A percentile compares a stretch with the other conserved stretches of the same genome.
These are phyloP conservation scores for Lamellibrachia luymesi DNA, from an alignment of 1,140 invertebrate species.

Conservation along the genomic window DNA sequence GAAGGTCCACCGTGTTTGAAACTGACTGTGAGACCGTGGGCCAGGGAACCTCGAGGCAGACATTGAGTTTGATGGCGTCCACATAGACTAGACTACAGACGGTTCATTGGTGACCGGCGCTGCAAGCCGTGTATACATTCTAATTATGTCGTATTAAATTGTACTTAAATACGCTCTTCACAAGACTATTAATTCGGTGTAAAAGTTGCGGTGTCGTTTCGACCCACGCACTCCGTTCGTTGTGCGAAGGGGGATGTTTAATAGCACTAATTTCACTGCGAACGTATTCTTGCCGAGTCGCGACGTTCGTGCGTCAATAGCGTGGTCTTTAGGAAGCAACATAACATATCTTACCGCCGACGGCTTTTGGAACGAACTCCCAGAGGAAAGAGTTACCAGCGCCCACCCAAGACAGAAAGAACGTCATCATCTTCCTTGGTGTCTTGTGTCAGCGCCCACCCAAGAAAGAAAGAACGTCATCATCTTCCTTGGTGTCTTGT, in stretches of 20 bases:
- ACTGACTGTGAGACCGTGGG: neutral
- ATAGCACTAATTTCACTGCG: neutral
- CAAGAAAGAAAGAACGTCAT: too few species aligned
- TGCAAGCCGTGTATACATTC: neutral
- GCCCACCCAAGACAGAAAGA: too few species aligned
- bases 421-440: too few species aligned
- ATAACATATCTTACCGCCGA: too few species aligned
- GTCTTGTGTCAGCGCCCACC: too few species aligned
- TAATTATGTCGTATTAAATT: neutral
- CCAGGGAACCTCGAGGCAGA: neutral
- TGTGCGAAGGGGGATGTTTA: neutral
- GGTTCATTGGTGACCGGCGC: neutral
- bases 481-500: too few species aligned
- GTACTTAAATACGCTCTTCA: neutral
- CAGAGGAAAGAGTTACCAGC: too few species aligned
- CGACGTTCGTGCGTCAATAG: neutral
- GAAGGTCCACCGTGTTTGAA: neutral
- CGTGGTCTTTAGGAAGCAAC: neutral
- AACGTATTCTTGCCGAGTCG: neutral
- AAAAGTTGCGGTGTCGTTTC: neutral
- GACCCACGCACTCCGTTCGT: neutral
- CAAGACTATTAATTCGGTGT: neutral
- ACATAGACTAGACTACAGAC: neutral
- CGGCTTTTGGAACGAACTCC: too few species aligned
- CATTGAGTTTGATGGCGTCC: neutral